A percentile compares a stretch with the other conserved stretches of the same genome.
phyloP scores from a whole-genome alignment of 2,113 vertebrate genomes.

The Rissa tridactyla region DNA sequence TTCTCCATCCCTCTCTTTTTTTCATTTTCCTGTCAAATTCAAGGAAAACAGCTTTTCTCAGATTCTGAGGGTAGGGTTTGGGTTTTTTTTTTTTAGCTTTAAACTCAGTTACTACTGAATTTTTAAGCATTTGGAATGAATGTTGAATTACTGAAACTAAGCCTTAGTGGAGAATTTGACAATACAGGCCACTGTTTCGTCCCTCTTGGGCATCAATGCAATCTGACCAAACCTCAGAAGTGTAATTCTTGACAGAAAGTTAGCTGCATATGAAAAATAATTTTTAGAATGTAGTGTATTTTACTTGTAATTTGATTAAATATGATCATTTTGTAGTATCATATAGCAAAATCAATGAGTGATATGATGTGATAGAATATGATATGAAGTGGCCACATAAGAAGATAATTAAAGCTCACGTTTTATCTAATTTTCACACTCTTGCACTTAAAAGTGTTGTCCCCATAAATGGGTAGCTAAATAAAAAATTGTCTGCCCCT shows the following conservation, averaged over 20 bases:
- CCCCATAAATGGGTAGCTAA: not conserved
- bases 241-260: not conserved
- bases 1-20: not conserved
- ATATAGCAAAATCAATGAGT: not conserved
- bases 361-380: not conserved
- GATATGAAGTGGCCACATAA: not conserved
- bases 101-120: not conserved
- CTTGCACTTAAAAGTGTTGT: not conserved
- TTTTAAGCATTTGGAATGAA: not conserved
- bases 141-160: not conserved
- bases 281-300: not conserved
- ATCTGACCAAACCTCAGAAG: not conserved
- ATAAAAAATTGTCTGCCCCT: not conserved
- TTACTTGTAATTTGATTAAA: not conserved
- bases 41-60: not conserved
- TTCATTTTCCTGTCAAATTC: not conserved
- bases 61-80: not conserved
- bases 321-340: not conserved
- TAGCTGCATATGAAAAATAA: not conserved
- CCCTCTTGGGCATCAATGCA: not conserved
- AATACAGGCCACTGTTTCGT: not conserved
- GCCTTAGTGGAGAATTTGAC: not conserved
- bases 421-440: not conserved
- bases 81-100: not conserved
- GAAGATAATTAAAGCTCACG: not conserved